Base-by-base conservation (phyloP, 2,888 invertebrate genomes). In the Alloscopus bannaensis region DNA sequence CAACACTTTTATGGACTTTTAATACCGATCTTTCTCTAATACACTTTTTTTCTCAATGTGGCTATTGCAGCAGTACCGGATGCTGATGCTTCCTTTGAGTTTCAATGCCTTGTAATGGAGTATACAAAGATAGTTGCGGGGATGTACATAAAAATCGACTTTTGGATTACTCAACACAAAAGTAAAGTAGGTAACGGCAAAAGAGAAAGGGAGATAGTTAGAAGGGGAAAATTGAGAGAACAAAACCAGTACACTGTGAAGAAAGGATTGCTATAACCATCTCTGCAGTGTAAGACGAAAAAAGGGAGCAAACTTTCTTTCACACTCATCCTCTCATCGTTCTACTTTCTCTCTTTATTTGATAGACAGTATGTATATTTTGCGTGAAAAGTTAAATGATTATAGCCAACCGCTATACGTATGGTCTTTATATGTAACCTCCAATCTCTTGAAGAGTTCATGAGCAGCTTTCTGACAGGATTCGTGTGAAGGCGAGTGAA, bases 341-440 rank as follows among this genome's bases (percentile, higher is more conserved):
- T 72, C 71, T 72, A 72, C 62, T 72, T 72, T 62, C 52, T 22
- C n/a, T 18, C 18, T 36, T 72, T 72, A 72, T 72, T 64, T 72
- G 64, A 72, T 72, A 55, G 73, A 73, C 57, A 73, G n/a, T n/a
- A n/a, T n/a, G n/a, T 65, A 65, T 65, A 73, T 65, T 64, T 24
- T 55, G 65, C 42, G 60, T 42, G 65, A 36, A 52, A 71, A n/a
- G n/a, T n/a, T n/a, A n/a, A n/a, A 71, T 72, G 62, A 64, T 72
- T 52, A 64, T 72, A 36, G 36, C 22, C 52, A n/a, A n/a, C 24
- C 52, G 20, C 47, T 47, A 47, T 47, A 13, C 47, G 11, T 18
- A 18, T 11, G 45, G 13, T 45, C 22, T 66, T 36, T 57, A n/a
- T n/a, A n/a, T n/a, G n/a, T n/a, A n/a, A n/a, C n/a, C n/a, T n/a